Conservation (phyloP, 35 echinoderm and acorn worm genomes). For the Chiridota heheva region DNA sequence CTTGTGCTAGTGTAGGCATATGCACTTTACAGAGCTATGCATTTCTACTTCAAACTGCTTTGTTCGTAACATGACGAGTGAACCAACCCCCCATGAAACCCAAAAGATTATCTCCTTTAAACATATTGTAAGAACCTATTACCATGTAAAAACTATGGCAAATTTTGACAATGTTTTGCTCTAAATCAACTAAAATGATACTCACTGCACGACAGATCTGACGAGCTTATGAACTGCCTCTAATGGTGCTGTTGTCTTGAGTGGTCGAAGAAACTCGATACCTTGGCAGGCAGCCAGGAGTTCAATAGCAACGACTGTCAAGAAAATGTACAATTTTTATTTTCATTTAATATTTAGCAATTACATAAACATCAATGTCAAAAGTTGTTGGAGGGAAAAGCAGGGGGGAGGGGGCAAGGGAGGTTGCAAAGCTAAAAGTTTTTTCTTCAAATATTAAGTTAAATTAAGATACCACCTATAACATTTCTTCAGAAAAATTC, state of each 20-base stretch:
- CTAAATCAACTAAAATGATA: background rate
- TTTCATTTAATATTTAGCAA: no score
- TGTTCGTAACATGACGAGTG: background rate
- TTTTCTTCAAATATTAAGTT: no score
- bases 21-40: background rate
- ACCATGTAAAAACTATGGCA: background rate
- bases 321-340: background rate
- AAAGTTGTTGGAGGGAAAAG: no score
- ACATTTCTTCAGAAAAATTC: no score
- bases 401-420: no score
- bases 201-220: conserved; percentile 65
- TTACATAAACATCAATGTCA: no score
- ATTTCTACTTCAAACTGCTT: background rate
- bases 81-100: background rate
- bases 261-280: conserved; percentile 78
- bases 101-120: background rate
- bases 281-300: conserved; percentile 93
- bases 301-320: conserved; percentile 85
- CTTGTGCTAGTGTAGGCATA: no score
- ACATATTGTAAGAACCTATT: no score
- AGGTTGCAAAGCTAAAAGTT: no score
- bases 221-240: conserved; percentile 85
- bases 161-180: background rate
- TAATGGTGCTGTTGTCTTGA: conserved; percentile 84
- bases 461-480: no score